Evolutionary conservation across 2,888 invertebrate species (phyloP).

Genomic region (Auanema freiburgensis): DNA sequence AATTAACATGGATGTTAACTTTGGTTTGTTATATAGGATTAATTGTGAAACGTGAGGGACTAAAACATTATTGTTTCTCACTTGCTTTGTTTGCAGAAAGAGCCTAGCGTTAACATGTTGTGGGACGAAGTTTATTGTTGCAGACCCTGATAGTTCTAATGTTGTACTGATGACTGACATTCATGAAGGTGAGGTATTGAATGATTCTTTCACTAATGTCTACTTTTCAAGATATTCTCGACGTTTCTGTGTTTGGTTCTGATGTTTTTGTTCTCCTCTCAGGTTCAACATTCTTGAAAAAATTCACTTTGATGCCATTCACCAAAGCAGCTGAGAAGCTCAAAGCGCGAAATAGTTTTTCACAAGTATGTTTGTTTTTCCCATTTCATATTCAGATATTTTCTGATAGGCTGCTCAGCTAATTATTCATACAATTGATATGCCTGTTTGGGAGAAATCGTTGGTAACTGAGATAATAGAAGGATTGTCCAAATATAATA

Average conservation of each 20-base stretch:
- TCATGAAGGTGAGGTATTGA: neutral
- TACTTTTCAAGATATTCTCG: slow-evolving; percentile 34
- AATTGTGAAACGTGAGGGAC: neutral
- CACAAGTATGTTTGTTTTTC: slow-evolving; percentile 23
- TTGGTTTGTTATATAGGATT: slow-evolving; percentile 6
- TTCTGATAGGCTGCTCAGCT: neutral
- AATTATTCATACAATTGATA: neutral
- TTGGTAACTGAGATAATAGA: too few species aligned
- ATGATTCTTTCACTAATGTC: neutral
- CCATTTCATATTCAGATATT: neutral
- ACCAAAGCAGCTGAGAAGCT: slow-evolving; percentile 37
- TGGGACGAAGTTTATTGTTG: too few species aligned
- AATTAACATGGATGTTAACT: slow-evolving; percentile 13
- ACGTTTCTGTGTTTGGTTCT: slow-evolving; percentile 31
- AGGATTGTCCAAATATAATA: too few species aligned
- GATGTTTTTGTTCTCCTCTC: slow-evolving; percentile 42
- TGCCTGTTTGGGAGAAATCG: neutral
- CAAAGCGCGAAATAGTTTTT: slow-evolving; percentile 20
- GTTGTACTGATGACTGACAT: neutral
- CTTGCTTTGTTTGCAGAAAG: too few species aligned
- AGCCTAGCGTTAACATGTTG: too few species aligned
- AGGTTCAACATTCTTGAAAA: slow-evolving; percentile 33
- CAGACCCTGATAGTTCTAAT: neutral
- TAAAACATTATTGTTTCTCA: too few species aligned
- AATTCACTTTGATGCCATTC: slow-evolving; percentile 35